Evolutionary conservation across 2,113 vertebrate species (phyloP), one percentile per base, ranked within the genome.

Genomic region (Phoenicopterus ruber): DNA sequence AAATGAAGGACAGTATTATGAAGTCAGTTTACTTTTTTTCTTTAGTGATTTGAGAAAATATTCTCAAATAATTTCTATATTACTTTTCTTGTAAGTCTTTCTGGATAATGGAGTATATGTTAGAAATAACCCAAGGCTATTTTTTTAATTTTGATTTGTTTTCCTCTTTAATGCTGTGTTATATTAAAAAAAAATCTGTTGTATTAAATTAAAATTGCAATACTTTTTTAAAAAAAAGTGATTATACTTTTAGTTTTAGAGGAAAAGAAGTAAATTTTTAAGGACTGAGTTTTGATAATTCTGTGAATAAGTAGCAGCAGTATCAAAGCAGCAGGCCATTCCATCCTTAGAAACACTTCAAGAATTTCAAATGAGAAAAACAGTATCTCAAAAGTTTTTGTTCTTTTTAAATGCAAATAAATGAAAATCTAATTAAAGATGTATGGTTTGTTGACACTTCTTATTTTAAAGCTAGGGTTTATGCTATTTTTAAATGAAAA

Each of bases 361-460:
- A 79, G 58, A 87, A 95, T 95, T 95, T 93, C 70, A 95, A 96
- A 96, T 82, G 63, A 91, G 66, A 95, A 89, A 80, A 86, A 63
- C 8, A 20, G 40, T 58, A 80, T 90, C 54, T 92, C 63, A 80
- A 59, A 93, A 61, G 6, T 42, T 92, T 94, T 77, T 50, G 38
- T 66, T 66, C 17, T 87, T 97, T 85, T 97, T 17, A 96, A 94
- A 78, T 95, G 82, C 44, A 96, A 97, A 93, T 85, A 91, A 71
- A 92, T 62, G 52, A 69, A 97, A 93, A 79, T 65, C 31, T 91
- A 93, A 88, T 94, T 90, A 97, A 90, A 93, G 8, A 78, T 55
- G 55, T 40, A 54, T 40, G 55, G 34, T 87, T 93, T 92, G 13
- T 92, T 96, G 59, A 25, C 69, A 55, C 17, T 63, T 96, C 20